Conservation (phyloP, 1,140 invertebrate species). For the Parapsyche elsis region DNA sequence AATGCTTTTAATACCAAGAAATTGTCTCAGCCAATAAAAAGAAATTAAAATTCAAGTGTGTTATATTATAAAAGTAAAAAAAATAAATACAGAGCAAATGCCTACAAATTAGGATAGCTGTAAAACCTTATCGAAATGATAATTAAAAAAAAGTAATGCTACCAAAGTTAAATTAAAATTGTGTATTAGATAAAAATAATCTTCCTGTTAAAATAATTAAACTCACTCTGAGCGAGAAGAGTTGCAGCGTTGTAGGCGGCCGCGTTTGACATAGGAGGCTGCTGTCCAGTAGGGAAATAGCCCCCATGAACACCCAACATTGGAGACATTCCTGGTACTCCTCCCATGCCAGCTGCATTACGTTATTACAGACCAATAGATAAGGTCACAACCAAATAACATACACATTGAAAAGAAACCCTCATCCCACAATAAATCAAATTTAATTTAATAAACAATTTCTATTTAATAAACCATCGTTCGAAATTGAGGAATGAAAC, state of each 20-base stretch:
- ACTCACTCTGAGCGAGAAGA: conserved; percentile 83
- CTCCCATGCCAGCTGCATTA: conserved; percentile 48
- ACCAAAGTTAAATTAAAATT: neutral
- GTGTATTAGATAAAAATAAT: conserved; percentile 22
- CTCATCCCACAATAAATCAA: too few species aligned
- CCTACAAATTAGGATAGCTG: too few species aligned
- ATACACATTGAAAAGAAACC: conserved; percentile 53
- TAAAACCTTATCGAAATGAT: neutral
- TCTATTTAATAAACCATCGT: too few species aligned
- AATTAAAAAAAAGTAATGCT: neutral
- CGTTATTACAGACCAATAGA: conserved; percentile 35
- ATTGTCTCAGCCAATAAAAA: too few species aligned
- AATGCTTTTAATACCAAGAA: too few species aligned
- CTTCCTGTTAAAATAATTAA: conserved; percentile 22
- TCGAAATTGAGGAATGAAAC: too few species aligned
- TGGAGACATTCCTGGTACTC: conserved; percentile 46
- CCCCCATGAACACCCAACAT: conserved; percentile 37
- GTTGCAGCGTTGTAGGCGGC: conserved; percentile 75
- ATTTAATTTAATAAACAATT: too few species aligned
- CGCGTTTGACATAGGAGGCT: conserved; percentile 48
- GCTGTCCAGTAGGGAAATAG: conserved; percentile 25
- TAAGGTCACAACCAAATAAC: conserved; percentile 41
- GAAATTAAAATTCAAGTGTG: too few species aligned
- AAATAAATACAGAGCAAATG: too few species aligned
- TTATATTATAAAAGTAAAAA: too few species aligned